Percentiles rank a stretch among this genome's conserved stretches.
These are phyloP conservation scores for Myotis myotis DNA, from an alignment of 2,797 vertebrate species.

Conservation along the genomic window DNA sequence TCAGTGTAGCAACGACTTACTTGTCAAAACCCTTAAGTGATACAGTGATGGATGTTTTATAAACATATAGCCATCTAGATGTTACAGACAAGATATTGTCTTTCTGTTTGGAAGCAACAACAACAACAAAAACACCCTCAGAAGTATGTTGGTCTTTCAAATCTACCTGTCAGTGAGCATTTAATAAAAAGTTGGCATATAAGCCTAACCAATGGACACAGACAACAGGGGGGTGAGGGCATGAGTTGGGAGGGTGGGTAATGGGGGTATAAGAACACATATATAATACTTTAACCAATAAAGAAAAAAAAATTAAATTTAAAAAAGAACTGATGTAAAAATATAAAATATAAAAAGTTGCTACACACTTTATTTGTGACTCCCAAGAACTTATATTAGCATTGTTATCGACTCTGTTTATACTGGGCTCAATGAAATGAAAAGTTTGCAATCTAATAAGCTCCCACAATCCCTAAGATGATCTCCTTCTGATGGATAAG, in stretches of 20 bases:
- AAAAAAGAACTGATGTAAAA: no score
- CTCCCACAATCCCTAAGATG: not conserved
- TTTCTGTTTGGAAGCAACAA: not conserved
- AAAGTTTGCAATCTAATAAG: not conserved
- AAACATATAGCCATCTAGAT: conserved; percentile 9
- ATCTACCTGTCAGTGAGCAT: conserved; percentile 8
- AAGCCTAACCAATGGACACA: no score
- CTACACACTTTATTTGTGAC: not conserved
- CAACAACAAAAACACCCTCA: no score
- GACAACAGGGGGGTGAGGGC: no score
- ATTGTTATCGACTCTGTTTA: not conserved
- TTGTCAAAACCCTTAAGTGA: not conserved
- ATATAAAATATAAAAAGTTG: no score
- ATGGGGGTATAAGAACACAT: no score
- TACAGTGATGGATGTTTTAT: conserved; percentile 9
- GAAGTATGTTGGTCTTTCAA: conserved; percentile 28
- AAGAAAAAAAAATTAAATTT: no score
- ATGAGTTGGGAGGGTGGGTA: no score
- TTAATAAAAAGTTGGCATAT: conserved; percentile 59
- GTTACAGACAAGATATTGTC: conserved; percentile 21
- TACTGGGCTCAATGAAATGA: not conserved
- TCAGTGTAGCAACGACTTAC: conserved; percentile 14
- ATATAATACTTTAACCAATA: no score
- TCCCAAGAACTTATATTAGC: not conserved
- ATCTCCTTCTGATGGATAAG: not conserved